Base-by-base conservation (phyloP, 1,140 invertebrate species). In the Zaprionus ornatus region DNA sequence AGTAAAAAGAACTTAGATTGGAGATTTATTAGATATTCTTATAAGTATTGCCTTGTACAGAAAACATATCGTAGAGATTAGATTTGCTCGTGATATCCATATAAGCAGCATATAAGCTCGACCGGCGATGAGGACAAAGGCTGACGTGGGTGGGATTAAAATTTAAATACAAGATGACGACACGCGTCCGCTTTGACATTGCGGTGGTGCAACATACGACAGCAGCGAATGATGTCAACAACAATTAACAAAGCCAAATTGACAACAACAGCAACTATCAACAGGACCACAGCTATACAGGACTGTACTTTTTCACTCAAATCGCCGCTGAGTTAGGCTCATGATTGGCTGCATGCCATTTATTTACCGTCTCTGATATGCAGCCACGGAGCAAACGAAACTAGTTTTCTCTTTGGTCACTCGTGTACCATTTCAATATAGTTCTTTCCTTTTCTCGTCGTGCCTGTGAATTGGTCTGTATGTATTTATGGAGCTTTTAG, bases 401-500 rank as follows among this genome's bases (percentile, higher is more conserved):
- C 71, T 63, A 76, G 60, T 45, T 40, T 59, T 25, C n/a, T 62
- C 21, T 12, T 57, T 50, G n/a, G 40, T 17, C n/a, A 17, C 40
- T 45, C 40, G 15, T 40, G 13, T 40, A 7, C n/a, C n/a, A 45
- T 19, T 45, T 17, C 7, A 45, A 17, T 45, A 40, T n/a, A 45
- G 40, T 17, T 17, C 7, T 17, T 45, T 45, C 7, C 17, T 35
- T 57, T 73, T 68, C 45, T 23, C 54, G 48, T 40, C n/a, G 5
- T 45, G 15, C 64, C 55, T 59, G 29, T 37, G 66, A 48, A 50
- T 67, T 57, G 74, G 82, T 78, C 79, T 86, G 80, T 60, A 21
- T 27, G 37, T 86, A 82, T 86, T 86, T 86, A 86, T 86, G 82
- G 82, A 75, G 82, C 82, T 86, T 86, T 86, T 82, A 86, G 82